phyloP scores from a whole-genome alignment of 2,888 invertebrate species.

The Graphium colonna region DNA sequence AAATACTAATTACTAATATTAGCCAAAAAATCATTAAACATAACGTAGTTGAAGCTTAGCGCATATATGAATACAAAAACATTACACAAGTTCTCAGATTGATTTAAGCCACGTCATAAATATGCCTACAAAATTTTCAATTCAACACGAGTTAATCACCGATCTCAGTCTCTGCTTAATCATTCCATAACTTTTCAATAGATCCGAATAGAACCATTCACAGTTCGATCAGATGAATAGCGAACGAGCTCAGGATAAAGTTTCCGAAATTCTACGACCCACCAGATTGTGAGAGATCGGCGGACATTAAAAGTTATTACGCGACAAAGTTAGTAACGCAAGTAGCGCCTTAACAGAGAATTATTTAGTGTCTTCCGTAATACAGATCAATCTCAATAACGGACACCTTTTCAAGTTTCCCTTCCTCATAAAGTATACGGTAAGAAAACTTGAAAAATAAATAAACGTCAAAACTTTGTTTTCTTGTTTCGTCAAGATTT shows the following conservation, averaged over 20 bases:
- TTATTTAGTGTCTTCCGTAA: slow-evolving; percentile 15
- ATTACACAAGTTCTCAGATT: not conserved
- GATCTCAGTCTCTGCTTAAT: slow-evolving; percentile 14
- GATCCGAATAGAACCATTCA: slow-evolving; percentile 16
- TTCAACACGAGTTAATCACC: slow-evolving; percentile 10
- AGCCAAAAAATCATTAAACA: too few relatives aligned
- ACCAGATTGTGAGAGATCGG: slow-evolving; percentile 24
- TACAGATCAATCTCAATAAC: slow-evolving; percentile 9
- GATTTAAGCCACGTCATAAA: not conserved
- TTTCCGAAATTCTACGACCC: slow-evolving; percentile 23
- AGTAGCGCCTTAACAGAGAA: slow-evolving; percentile 14
- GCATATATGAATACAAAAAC: not conserved
- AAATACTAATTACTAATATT: too few relatives aligned
- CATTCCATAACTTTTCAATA: slow-evolving; percentile 22
- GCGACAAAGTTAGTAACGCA: slow-evolving; percentile 22
- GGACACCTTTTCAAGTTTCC: not conserved
- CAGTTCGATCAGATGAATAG: slow-evolving; percentile 20
- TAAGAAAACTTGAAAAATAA: too few relatives aligned
- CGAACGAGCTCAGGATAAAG: slow-evolving; percentile 22
- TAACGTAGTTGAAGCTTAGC: not conserved
- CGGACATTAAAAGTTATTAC: slow-evolving; percentile 24
- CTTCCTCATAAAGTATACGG: too few relatives aligned
- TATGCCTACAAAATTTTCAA: not conserved
- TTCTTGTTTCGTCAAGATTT: not conserved
- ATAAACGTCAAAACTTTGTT: not conserved